Evolutionary conservation across 2,113 vertebrate species (phyloP).

Genomic region (Charina bottae): DNA sequence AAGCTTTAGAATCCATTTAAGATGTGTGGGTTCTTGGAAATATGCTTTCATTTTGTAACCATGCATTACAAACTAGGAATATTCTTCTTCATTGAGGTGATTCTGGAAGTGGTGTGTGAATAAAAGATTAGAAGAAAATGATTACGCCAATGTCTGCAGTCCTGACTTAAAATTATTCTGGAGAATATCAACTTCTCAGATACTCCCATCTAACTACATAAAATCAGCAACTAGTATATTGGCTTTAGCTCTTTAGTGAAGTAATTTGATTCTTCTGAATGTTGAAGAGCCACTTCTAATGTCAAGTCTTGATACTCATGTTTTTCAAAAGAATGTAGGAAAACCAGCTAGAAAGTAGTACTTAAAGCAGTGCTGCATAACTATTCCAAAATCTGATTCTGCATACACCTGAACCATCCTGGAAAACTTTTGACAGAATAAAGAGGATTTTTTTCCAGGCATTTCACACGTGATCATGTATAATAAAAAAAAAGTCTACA

Average conservation of each 20-base stretch:
- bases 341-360: not conserved
- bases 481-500: not conserved
- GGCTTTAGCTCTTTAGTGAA: not conserved
- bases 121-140: constrained; percentile 49
- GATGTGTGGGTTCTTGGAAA: constrained; percentile 55
- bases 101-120: constrained; percentile 50
- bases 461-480: not conserved
- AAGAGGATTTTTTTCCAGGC: not conserved
- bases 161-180: constrained; percentile 24
- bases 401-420: not conserved
- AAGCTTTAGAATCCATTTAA: constrained; percentile 33
- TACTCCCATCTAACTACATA: not conserved
- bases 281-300: not conserved
- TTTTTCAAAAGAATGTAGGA: not conserved
- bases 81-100: constrained; percentile 56
- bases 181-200: constrained; percentile 21
- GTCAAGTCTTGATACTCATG: not conserved
- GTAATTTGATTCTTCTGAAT: constrained; percentile 4
- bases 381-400: not conserved
- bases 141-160: constrained; percentile 31
- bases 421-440: not conserved
- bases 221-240: constrained; percentile 19
- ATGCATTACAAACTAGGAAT: constrained; percentile 50
- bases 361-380: not conserved
- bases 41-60: constrained; percentile 46